Base-by-base conservation (phyloP, 2,888 invertebrate genomes). In the Electrophaes corylata region DNA sequence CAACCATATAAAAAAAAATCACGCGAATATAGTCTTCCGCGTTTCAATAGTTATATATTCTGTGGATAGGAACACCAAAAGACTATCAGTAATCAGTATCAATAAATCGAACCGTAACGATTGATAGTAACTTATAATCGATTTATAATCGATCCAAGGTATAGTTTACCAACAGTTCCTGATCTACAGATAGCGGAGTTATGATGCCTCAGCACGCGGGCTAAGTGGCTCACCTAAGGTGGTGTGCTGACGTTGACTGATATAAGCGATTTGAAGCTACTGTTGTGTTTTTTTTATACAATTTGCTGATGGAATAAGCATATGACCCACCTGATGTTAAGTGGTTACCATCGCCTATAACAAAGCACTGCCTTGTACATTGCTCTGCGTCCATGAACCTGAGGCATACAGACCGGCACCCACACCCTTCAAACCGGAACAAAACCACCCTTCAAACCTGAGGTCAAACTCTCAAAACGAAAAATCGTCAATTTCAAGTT, bases 161-260 rank as follows among this genome's bases (percentile, higher is more conserved):
- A 35, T 52, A 10, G 23, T 41, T 14, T 31, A 45, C 26, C 26
- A 33, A 23, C 43, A 35, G 31, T 47, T 52, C 41, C 43, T 37
- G 58, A 53, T 49, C 48, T 16, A 29, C 40, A 53, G 52, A 39
- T 33, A 23, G n/a, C 40, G 29, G 39, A 65, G 59, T 65, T 63
- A 65, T 59, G 57, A 60, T 26, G 40, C 29, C 23, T 19, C 58
- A 53, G 40, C 58, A 49, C 53, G 53, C 47, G 23, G 48, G 20
- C 48, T 48, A 45, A 58, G 53, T 57, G 44, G 37, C 1, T 26
- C 37, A 5, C 14, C 41, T 56, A 57, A 33, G 46, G 35, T 5
- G 18, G 44, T 8, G 31, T 8, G 41, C 20, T 43, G 43, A 40
- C 3, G 31, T 8, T 46, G 37, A 40, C 39, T 18, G 12, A n/a